Evolutionary conservation across 2,797 vertebrate species (phyloP), one percentile per base, ranked within the genome.

Genomic region (Hippoglossus hippoglossus): DNA sequence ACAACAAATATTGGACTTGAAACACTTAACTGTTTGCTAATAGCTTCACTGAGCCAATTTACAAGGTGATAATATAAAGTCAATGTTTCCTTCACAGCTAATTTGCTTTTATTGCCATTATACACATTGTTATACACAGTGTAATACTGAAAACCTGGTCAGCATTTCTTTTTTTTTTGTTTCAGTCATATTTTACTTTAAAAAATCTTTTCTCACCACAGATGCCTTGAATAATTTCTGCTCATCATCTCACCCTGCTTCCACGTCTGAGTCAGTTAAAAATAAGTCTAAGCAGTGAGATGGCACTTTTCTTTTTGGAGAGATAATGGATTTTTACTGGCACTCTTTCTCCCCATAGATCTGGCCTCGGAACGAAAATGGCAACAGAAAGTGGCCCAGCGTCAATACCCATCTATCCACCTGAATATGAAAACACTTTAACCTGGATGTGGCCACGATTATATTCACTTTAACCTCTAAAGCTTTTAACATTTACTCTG

Each of bases 301-400:
- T 18, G 21, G 70, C 75, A 61, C 58, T 82, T 79, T 66, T 49
- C 41, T 12, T 68, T 31, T 65, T 73, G 63, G 2, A 25, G 51
- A 69, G 72, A 79, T 87, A 90, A 91, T 87, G 73, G 73, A 63
- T 85, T 87, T 87, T 86, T 79, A 82, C 89, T 69, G 75, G 66
- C 78, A 82, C 59, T 79, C 68, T 67, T 85, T 73, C 69, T 10
- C 83, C 70, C 67, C 26, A 49, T 61, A 82, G 73, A 55, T 80
- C 67, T 71, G 79, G 75, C 81, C 77, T 76, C 71, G 77, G 57
- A 68, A 77, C 74, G 28, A 71, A 89, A 87, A 81, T 18, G 15
- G 79, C 57, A 73, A 67, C 70, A 80, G 79, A 79, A 89, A 86
- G 83, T 69, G 73, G 80, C 64, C 69, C 66, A 63, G 8, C 28